Conservation (phyloP, 2,113 vertebrate genomes). For the Perca schrenkii region DNA sequence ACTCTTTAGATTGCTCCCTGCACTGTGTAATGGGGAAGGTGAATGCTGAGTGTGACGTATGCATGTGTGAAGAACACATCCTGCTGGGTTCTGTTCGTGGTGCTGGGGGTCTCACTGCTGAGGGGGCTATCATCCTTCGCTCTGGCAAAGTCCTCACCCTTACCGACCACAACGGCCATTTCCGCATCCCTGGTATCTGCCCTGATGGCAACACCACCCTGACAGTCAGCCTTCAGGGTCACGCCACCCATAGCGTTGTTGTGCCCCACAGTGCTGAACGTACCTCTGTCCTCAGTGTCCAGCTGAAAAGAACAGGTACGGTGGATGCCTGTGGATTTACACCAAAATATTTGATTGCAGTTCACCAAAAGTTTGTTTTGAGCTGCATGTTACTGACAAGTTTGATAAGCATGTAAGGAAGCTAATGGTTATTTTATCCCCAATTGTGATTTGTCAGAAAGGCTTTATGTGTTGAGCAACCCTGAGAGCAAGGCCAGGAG, state of each 20-base stretch:
- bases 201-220: conserved; percentile 90
- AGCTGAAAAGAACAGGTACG: conserved; percentile 91
- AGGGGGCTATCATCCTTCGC: conserved; percentile 86
- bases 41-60: conserved; percentile 91
- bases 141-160: conserved; percentile 87
- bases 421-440: not conserved
- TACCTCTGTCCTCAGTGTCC: conserved; percentile 87
- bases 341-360: not conserved
- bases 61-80: conserved; percentile 91
- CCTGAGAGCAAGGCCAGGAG: conserved; percentile 89
- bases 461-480: conserved; percentile 89
- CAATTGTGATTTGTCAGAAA: conserved; percentile 81
- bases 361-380: not conserved
- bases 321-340: not conserved
- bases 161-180: conserved; percentile 89
- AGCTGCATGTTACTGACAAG: not conserved
- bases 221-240: conserved; percentile 89
- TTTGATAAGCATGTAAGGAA: not conserved
- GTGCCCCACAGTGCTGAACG: conserved; percentile 82
- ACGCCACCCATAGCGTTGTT: conserved; percentile 74
- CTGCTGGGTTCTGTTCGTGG: conserved; percentile 90
- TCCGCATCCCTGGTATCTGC: conserved; percentile 91
- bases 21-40: conserved; percentile 89
- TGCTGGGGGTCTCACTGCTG: conserved; percentile 87
- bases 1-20: conserved; percentile 87